These are phyloP conservation scores for Eclectus roratus DNA, from an alignment of 2,113 vertebrate genomes.

Conservation along the genomic window DNA sequence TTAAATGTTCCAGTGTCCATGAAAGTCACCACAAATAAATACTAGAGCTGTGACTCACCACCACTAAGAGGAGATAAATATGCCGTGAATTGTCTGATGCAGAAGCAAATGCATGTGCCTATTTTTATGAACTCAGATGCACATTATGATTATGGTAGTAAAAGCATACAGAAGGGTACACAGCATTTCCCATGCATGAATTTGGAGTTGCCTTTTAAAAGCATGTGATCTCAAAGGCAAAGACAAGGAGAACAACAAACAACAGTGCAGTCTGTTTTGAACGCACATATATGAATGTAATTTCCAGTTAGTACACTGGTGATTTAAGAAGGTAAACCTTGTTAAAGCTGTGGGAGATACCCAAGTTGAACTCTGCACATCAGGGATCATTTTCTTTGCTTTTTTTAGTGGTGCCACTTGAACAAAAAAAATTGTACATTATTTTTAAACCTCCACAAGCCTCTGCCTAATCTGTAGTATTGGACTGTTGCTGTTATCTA, in stretches of 20 bases:
- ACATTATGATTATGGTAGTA: background rate
- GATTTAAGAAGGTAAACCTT: background rate
- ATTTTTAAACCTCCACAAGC: background rate
- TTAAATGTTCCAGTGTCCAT: background rate
- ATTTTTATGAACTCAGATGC: slow-evolving; percentile 2
- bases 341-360: background rate
- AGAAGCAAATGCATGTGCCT: background rate
- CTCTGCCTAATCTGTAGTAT: background rate
- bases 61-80: background rate
- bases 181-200: background rate
- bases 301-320: background rate
- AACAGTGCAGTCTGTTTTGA: background rate
- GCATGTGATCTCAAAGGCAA: background rate
- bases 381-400: background rate
- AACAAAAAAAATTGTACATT: background rate
- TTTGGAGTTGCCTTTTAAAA: background rate
- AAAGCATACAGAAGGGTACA: background rate
- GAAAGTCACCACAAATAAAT: background rate
- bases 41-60: background rate
- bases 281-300: background rate
- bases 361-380: background rate
- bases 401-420: background rate
- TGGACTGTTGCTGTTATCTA: background rate
- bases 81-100: background rate
- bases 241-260: background rate